Evolutionary conservation across 2,888 invertebrate genomes (phyloP).

Genomic region (Ommatoiulus sabulosus): DNA sequence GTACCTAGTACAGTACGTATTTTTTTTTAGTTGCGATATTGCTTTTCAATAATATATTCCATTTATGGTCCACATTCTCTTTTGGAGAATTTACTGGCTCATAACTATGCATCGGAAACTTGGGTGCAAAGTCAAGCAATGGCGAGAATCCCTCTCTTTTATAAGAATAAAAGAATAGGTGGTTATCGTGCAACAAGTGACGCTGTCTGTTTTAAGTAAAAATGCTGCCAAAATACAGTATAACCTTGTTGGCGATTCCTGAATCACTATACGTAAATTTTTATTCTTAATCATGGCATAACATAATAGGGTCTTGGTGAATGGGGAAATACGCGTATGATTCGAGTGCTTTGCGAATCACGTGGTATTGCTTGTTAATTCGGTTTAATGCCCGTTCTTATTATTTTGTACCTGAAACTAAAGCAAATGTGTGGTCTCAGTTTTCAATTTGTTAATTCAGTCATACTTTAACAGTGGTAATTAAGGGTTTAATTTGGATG

Average conservation of each 20-base stretch:
- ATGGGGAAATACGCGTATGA: not conserved
- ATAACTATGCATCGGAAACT: not conserved
- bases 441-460: not conserved
- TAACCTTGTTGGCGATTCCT: not conserved
- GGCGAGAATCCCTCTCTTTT: not conserved
- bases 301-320: not conserved
- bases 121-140: not conserved
- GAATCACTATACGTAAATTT: not conserved
- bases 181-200: not conserved
- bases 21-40: constrained; percentile 1
- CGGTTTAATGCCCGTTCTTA: not conserved
- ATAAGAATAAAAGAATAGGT: constrained; percentile 4
- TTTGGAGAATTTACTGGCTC: not conserved
- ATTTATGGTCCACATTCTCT: not conserved
- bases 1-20: not conserved
- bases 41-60: not conserved
- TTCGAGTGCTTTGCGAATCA: not conserved
- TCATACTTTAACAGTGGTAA: not conserved
- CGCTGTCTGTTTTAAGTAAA: not conserved
- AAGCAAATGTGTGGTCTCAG: not conserved
- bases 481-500: not conserved
- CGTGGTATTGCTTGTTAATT: not conserved
- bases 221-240: not conserved
- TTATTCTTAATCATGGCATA: constrained; percentile 9
- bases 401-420: not conserved